Evolutionary conservation across 2,888 invertebrate genomes (phyloP).

Genomic region (Charanyca ferruginea): DNA sequence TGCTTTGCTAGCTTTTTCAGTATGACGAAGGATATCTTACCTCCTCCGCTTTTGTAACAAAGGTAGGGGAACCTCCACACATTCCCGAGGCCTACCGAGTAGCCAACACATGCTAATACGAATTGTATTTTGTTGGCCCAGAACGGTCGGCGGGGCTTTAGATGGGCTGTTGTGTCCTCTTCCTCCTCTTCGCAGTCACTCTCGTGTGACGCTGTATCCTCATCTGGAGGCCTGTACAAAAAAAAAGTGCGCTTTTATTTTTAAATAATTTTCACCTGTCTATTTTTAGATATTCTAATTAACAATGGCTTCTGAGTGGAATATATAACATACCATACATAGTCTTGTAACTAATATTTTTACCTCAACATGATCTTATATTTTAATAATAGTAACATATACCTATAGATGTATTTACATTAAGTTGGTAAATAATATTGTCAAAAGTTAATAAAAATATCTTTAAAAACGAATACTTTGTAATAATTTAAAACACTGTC

Average conservation of each 20-base stretch:
- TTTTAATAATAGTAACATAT: conserved; percentile 5
- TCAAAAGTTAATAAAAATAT: conserved; percentile 22
- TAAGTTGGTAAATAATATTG: conserved; percentile 23
- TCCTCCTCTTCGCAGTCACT: conserved; percentile 94
- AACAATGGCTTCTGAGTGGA: neutral
- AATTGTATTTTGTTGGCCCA: conserved; percentile 98
- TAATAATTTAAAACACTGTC: conserved; percentile 6
- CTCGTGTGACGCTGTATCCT: conserved; percentile 94
- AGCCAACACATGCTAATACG: conserved; percentile 96
- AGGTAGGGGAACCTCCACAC: conserved; percentile 98
- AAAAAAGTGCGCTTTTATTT: conserved; percentile 10
- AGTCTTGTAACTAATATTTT: neutral
- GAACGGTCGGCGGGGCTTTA: conserved; percentile 95
- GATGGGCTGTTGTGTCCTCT: conserved; percentile 93
- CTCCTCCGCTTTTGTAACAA: conserved; percentile 97
- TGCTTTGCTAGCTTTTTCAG: neutral
- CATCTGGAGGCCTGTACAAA: conserved; percentile 93
- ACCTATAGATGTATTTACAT: conserved; percentile 8
- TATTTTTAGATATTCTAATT: neutral
- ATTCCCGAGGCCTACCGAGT: conserved; percentile 97
- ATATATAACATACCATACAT: no score
- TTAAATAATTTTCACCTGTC: neutral
- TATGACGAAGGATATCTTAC: conserved; percentile 83
- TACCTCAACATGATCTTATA: neutral
- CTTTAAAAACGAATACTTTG: conserved; percentile 11